Evolutionary conservation across 2,113 vertebrate genomes (phyloP).

Genomic region (Limnothrissa miodon): DNA sequence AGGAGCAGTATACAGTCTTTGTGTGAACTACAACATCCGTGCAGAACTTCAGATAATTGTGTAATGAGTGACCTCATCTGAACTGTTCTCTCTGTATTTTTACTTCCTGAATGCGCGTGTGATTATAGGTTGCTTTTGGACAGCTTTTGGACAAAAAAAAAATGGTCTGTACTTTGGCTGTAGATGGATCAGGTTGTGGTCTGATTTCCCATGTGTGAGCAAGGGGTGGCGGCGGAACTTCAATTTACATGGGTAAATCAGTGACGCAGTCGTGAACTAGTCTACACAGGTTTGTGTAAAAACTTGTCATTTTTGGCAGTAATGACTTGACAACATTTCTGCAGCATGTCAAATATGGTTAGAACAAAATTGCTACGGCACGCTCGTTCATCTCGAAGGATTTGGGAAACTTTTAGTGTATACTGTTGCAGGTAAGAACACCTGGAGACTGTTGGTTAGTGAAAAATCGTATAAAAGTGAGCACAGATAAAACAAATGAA

Average conservation of each 20-base stretch:
- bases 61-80: no score
- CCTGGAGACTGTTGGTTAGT: neutral
- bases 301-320: neutral
- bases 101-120: no score
- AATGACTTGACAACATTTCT: neutral
- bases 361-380: neutral
- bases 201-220: no score
- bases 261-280: neutral
- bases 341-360: neutral
- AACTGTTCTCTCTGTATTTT: no score
- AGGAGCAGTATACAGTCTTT: no score
- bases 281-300: neutral
- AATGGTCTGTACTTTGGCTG: no score
- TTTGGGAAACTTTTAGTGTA: neutral
- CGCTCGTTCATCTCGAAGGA: neutral
- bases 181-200: no score
- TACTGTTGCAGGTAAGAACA: constrained; percentile 2
- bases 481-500: neutral
- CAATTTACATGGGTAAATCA: constrained; percentile 7
- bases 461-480: neutral
- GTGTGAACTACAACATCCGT: no score
- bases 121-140: no score
- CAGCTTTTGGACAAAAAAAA: no score
- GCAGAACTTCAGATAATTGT: no score
- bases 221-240: no score